These are phyloP conservation scores for Leptarthrus brevirostris DNA, from an alignment of 2,888 invertebrate genomes.

Conservation along the genomic window DNA sequence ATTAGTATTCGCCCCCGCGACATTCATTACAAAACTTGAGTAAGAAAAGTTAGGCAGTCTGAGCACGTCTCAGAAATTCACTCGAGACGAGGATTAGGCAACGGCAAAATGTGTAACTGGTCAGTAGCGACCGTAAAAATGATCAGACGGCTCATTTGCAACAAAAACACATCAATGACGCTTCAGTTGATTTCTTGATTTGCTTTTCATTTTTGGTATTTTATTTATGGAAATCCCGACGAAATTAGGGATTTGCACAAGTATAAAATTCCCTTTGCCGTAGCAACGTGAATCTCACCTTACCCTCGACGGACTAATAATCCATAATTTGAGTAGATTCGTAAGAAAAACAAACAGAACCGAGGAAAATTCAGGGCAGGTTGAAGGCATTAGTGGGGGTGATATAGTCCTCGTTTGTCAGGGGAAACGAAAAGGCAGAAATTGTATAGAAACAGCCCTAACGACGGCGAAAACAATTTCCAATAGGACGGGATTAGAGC, in stretches of 20 bases:
- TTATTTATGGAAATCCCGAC: too few species aligned
- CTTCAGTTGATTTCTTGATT: too few species aligned
- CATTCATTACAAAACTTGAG: not conserved
- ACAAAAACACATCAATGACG: too few species aligned
- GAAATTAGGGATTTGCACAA: not conserved
- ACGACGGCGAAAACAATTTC: slow-evolving; percentile 52
- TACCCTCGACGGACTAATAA: slow-evolving; percentile 1
- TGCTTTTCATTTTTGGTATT: too few species aligned
- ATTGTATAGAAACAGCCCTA: slow-evolving; percentile 8
- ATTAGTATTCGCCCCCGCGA: slow-evolving; percentile 14
- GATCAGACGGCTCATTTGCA: too few species aligned
- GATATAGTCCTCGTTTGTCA: not conserved
- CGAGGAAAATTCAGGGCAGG: too few species aligned
- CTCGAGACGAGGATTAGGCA: not conserved
- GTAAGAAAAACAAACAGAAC: slow-evolving; percentile 26
- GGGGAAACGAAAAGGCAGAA: slow-evolving; percentile 6
- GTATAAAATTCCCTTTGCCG: not conserved
- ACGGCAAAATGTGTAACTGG: slow-evolving; percentile 16
- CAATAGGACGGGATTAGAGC: slow-evolving; percentile 56
- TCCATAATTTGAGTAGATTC: slow-evolving; percentile 33
- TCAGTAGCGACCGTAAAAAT: not conserved
- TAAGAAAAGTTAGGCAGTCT: not conserved
- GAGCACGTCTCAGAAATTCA: not conserved
- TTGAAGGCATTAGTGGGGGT: too few species aligned
- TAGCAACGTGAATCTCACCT: not conserved